phyloP scores from a whole-genome alignment of 2,888 invertebrate species.

The Diabrotica balteata region DNA sequence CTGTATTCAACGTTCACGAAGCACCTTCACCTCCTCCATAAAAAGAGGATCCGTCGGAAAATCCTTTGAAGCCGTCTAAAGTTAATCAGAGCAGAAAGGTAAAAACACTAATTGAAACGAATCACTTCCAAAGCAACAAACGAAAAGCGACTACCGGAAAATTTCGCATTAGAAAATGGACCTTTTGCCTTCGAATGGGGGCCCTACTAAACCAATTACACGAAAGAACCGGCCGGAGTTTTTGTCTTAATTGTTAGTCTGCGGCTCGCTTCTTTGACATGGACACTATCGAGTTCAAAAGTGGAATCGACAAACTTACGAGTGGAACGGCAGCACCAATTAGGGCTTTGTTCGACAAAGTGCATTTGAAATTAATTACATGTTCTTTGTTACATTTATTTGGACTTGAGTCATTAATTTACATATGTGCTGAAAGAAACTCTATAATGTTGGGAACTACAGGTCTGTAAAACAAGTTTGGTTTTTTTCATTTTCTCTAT shows the following conservation, averaged over 20 bases:
- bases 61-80: slow-evolving; percentile 38
- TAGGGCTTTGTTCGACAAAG: no score
- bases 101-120: slow-evolving; percentile 52
- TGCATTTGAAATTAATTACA: no score
- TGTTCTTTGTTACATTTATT: no score
- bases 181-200: slow-evolving; percentile 46
- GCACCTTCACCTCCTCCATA: neutral
- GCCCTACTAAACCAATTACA: slow-evolving; percentile 52
- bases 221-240: slow-evolving; percentile 48
- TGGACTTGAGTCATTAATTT: no score
- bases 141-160: slow-evolving; percentile 41
- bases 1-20: slow-evolving; percentile 21
- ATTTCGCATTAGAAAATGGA: slow-evolving; percentile 47
- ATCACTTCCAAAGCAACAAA: slow-evolving; percentile 44
- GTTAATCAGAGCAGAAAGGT: slow-evolving; percentile 46
- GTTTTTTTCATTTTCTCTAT: no score
- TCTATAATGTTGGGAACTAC: no score
- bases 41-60: slow-evolving; percentile 2
- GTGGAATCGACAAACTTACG: neutral
- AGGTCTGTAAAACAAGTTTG: no score
- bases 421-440: no score
- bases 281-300: slow-evolving; percentile 6
- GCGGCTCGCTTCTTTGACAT: slow-evolving; percentile 47
- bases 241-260: slow-evolving; percentile 52
- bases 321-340: no score